Base-by-base conservation (phyloP, 2,797 vertebrate species). In the Champsocephalus gunnari region DNA sequence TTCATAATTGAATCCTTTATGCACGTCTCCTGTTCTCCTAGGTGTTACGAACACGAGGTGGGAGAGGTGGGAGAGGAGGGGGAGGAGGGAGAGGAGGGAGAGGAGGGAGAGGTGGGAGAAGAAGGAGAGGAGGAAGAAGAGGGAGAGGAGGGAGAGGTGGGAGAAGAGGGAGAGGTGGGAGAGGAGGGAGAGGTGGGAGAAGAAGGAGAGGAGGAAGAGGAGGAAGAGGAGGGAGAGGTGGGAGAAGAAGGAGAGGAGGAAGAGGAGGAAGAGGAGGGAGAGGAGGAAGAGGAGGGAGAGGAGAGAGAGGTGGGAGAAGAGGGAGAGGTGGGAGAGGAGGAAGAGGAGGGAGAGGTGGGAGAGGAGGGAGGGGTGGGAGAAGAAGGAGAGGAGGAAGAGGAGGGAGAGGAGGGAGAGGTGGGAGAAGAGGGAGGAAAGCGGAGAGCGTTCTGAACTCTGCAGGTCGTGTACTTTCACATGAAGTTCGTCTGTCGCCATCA, bases 1-100 rank as follows among this genome's bases (percentile, higher is more conserved):
- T 92, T 89, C 85, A 92, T 92, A 87, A 92, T 92, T 90, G 38
- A 92, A 87, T 91, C 83, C 74, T 91, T 91, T 87, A 90, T 91
- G 91, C 88, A 89, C 75, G 89, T 87, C 71, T 68, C 66, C 48
- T 82, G 83, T 90, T 82, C 61, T 28, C 28, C 28, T 9, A 77
- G 72, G 83, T 86, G 70, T 66, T 81, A 55, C 77, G 69, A 49
- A 61, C 7, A 3, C 82, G 75, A 75, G 74, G 79, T 67, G 59
- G 77, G 68, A 45, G 5, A n/a, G 57, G 63, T 48, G 53, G 50
- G 3, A 54, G 56, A 34, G 21, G 16, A 19, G 70, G 59, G 73
- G 72, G 68, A 28, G 24, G 24, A 28, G 28, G 28, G 28, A 28
- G 28, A 28, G 28, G 28, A 4, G 28, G 28, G 3, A 28, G 7